Base-by-base conservation (phyloP, 2,888 invertebrate genomes). In the Pseudoips prasinana region DNA sequence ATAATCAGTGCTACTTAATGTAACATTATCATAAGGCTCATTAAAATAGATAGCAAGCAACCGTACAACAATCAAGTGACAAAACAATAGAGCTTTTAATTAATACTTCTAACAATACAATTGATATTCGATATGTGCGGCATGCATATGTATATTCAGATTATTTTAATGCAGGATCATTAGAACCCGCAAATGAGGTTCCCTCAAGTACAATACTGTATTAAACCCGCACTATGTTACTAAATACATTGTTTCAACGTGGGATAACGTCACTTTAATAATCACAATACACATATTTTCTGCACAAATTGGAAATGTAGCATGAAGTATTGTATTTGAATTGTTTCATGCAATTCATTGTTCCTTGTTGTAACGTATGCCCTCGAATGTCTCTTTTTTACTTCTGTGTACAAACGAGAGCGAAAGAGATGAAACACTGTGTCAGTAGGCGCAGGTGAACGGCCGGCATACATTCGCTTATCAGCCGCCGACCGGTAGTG, bases 381-480 rank as follows among this genome's bases (percentile, higher is more conserved):
- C 22, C 27, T 45, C 57, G 41, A 20, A 8, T 51, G 22, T 61
- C 63, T 54, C 57, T 70, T 62, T 59, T 61, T 54, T 23, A 32
- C 36, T 46, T 40, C 32, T 3, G 24, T 24, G 29, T 24, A 28
- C 32, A 37, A 46, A 53, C 39, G 42, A 42, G 71, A 55, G 66
- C 48, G 73, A 82, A 50, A 62, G 65, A 72, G 76, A 82, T 45
- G 61, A 55, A 48, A 57, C 33, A 68, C 64, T 76, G 70, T 81
- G 80, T 82, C 75, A 81, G 76, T 80, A 77, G 81, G 79, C 63
- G 76, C 81, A 74, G 87, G 85, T 87, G 81, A 86, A 86, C 71
- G 87, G 68, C 83, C 86, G 83, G 68, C 85, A 82, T 68, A 87
- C 81, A 85, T 87, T 84, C 69, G 69, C 75, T 84, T 86, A 87